Percentiles rank a stretch among this genome's conserved stretches.
Evolutionary conservation across 30 jellyfish, hydroid and myxozoan species (phyloP).

Genomic region (Clytia hemisphaerica): DNA sequence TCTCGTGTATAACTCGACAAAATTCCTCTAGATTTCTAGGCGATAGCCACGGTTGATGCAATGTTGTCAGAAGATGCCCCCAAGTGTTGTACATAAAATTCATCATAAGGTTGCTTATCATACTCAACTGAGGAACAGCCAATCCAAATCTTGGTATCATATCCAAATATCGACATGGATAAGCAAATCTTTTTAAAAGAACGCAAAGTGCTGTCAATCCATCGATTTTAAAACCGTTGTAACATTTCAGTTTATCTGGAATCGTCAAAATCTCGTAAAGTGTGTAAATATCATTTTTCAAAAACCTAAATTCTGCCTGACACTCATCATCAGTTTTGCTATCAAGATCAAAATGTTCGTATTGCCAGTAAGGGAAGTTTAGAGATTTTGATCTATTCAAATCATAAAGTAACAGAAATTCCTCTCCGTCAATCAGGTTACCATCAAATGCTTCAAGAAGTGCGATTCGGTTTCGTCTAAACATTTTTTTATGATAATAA

Average conservation of each 20-base stretch:
- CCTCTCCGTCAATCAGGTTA: conserved; percentile 10
- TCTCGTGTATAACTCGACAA: conserved; percentile 32
- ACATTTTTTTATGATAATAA: too few relatives aligned
- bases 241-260: conserved; percentile 20
- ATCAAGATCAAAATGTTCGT: conserved; percentile 25
- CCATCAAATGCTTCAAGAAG: not conserved
- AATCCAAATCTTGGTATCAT: conserved; percentile 35
- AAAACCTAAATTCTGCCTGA: conserved; percentile 27
- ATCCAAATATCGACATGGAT: conserved; percentile 46
- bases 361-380: conserved; percentile 34
- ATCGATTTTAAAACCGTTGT: conserved; percentile 30
- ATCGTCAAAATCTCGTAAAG: conserved; percentile 11
- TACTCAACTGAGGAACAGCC: conserved; percentile 41
- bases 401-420: conserved; percentile 12
- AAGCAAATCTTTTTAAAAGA: conserved; percentile 31
- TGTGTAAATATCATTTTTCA: conserved; percentile 24
- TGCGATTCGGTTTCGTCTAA: not conserved
- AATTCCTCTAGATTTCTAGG: conserved; percentile 13
- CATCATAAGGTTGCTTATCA: conserved; percentile 2
- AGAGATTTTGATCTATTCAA: conserved; percentile 4
- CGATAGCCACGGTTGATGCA: conserved; percentile 46
- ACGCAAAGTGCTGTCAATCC: conserved; percentile 27
- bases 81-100: conserved; percentile 2
- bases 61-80: conserved; percentile 7
- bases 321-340: conserved; percentile 27